phyloP scores from a whole-genome alignment of 1,140 invertebrate species.

The Monomorium pharaonis region DNA sequence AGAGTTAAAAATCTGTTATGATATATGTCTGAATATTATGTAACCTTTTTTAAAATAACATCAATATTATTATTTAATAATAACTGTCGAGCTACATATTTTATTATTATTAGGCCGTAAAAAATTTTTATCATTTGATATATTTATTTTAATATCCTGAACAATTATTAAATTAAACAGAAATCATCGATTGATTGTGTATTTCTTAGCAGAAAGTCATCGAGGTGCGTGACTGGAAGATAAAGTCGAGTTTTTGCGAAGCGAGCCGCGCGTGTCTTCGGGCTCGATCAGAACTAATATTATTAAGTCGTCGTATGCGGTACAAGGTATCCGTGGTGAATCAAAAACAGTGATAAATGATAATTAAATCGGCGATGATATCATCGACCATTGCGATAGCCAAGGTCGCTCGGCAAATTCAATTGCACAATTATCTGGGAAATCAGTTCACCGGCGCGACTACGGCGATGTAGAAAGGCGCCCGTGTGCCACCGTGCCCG shows the following conservation, averaged over 20 bases:
- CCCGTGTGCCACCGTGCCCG: slow-evolving; percentile 24
- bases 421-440: slow-evolving; percentile 75
- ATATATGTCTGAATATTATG: background rate
- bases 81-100: background rate
- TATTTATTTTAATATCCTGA: no score
- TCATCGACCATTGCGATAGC: slow-evolving; percentile 53
- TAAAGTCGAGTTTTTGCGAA: background rate
- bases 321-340: slow-evolving; percentile 9
- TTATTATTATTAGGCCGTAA: no score
- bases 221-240: background rate
- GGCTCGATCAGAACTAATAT: background rate
- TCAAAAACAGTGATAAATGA: slow-evolving; percentile 43
- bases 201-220: background rate
- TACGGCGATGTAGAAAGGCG: slow-evolving; percentile 71
- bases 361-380: slow-evolving; percentile 53
- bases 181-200: background rate
- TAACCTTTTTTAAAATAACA: background rate
- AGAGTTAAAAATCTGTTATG: background rate
- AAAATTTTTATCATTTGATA: no score
- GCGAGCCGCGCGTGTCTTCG: background rate
- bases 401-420: slow-evolving; percentile 76
- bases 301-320: slow-evolving; percentile 18
- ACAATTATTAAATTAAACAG: background rate
- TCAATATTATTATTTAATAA: background rate
- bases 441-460: slow-evolving; percentile 73